Base-by-base conservation (phyloP, 2,797 vertebrate genomes). In the Picus viridis region DNA sequence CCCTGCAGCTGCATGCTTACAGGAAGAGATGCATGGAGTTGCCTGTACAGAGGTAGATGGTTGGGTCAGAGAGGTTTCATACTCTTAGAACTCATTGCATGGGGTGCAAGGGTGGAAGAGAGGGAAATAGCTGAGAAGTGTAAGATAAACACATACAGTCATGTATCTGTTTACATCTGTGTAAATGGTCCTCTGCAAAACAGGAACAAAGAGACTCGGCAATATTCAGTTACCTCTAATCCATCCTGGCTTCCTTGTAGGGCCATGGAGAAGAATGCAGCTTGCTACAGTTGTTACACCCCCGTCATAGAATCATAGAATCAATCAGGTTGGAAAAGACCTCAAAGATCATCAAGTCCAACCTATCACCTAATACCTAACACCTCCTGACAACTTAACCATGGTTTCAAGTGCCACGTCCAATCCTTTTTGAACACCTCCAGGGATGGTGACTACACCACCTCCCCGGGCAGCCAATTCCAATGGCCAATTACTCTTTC, bases 1-100 rank as follows among this genome's bases (percentile, higher is more conserved):
- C 9, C 30, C 26, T 51, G 18, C 47, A 27, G 51, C 7, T 2
- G 1, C 17, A 6, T 5, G 0, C 30, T 32, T 12, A 5, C 0
- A 2, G 47, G 12, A 64, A 26, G 27, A 61, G 27, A 7, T 3
- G 16, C 5, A 1, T 5, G 4, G 30, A 30, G 23, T 20, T 91
- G 39, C 59, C 29, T 68, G 6, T 47, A 3, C 19, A 3, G 29
- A 51, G 67, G 5, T 47, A 62, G 22, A 23, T 5, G 1, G 3
- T 10, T 30, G 12, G 56, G 47, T 68, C 22, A 41, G 36, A 68
- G 32, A 16, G 16, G 69, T 78, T 75, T 86, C 20, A 11, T n/a
- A 4, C 7, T 64, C 43, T 59, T 61, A 34, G 6, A 45, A 26
- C 9, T 43, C 54, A 3, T 32, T 65, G 14, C 6, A 4, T 45